phyloP scores from a whole-genome alignment of 2,797 vertebrate genomes.

The Siniperca undulata region DNA sequence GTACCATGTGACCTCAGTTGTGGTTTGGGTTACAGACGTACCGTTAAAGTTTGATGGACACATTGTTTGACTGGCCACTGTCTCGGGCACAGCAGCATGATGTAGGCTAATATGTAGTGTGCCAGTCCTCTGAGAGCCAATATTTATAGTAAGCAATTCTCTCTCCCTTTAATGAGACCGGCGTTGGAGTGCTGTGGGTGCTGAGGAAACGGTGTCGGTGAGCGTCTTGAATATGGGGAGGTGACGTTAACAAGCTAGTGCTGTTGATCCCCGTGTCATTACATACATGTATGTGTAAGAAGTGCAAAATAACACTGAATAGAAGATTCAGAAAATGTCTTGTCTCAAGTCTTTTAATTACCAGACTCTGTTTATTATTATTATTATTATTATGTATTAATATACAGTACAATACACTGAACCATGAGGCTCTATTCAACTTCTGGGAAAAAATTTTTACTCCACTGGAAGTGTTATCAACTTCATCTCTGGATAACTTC shows the following conservation, averaged over 20 bases:
- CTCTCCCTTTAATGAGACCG: constrained; percentile 49
- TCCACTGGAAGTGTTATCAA: neutral
- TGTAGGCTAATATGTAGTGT: constrained; percentile 45
- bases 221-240: constrained; percentile 1
- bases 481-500: neutral
- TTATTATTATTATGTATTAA: neutral
- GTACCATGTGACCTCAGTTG: constrained; percentile 13
- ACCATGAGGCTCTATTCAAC: neutral
- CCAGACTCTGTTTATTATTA: neutral
- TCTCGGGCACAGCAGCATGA: constrained; percentile 23
- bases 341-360: neutral
- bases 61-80: constrained; percentile 54
- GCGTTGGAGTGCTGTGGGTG: constrained; percentile 2
- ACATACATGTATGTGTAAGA: constrained; percentile 1
- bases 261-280: neutral
- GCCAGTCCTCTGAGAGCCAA: constrained; percentile 60
- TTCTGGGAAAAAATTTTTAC: neutral
- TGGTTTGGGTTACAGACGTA: constrained; percentile 51
- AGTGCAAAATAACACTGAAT: constrained; percentile 2
- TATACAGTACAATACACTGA: neutral
- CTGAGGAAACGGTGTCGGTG: constrained; percentile 31
- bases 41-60: constrained; percentile 65
- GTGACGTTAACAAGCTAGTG: constrained; percentile 2
- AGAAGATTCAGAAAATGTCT: neutral
- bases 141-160: constrained; percentile 69